Evolutionary conservation across 2,888 invertebrate species (phyloP).

Genomic region (Osmoderma eremita): DNA sequence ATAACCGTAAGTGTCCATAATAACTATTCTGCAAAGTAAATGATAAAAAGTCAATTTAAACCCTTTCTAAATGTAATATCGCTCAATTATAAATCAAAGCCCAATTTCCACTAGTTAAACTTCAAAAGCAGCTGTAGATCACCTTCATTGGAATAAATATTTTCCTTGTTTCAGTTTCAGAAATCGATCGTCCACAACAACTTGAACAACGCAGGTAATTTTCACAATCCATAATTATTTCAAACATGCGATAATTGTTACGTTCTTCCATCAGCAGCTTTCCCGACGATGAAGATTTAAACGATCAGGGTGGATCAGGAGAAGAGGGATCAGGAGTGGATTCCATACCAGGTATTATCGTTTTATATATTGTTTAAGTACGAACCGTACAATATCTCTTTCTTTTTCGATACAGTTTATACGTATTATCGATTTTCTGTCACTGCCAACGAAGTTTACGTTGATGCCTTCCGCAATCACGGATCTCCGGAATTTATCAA

Average conservation of each 20-base stretch:
- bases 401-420: conserved; percentile 49
- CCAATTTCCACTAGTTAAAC: no score
- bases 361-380: not conserved
- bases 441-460: conserved; percentile 72
- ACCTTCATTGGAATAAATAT: conserved; percentile 1
- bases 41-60: no score
- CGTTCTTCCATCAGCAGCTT: not conserved
- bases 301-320: conserved; percentile 48
- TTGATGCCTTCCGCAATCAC: conserved; percentile 68
- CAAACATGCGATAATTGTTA: not conserved
- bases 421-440: conserved; percentile 68
- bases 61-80: no score
- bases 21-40: no score
- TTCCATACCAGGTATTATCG: conserved; percentile 15
- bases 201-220: conserved; percentile 8
- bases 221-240: not conserved
- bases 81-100: no score
- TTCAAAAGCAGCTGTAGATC: no score
- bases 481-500: conserved; percentile 70
- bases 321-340: conserved; percentile 51
- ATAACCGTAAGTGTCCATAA: no score
- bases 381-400: not conserved
- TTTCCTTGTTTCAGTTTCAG: not conserved
- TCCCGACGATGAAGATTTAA: conserved; percentile 29
- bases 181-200: not conserved